Evolutionary conservation across 2,888 invertebrate genomes (phyloP), one percentile per base, ranked within the genome.

Genomic region (Pherbina coryleti): DNA sequence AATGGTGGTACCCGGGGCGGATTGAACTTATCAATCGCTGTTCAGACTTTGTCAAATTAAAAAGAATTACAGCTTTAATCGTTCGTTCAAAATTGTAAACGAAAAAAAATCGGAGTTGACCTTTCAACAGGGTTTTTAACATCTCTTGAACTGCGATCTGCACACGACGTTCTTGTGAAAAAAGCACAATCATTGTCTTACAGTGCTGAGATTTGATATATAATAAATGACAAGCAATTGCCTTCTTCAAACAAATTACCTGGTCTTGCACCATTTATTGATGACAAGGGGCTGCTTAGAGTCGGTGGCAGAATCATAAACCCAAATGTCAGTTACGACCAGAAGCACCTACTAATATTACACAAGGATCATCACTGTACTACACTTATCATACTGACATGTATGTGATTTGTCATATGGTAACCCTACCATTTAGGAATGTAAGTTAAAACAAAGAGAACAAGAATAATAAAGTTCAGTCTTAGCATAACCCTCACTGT

Each of bases 251-350:
- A 79, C 19, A 80, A 79, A 28, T 77, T 79, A 31, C 1, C 53
- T 5, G 5, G 49, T 3, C 62, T 83, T 53, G 34, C 49, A 28
- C 80, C 81, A 9, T 83, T 82, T 69, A 71, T 82, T 9, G 81
- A 81, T 31, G 28, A 70, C 9, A 17, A 67, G 22, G 79, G 80
- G 3, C n/a, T 80, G 1, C n/a, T 82, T 14, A 77, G 81, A 34
- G 81, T 81, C 17, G 81, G 81, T 25, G 79, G 80, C 5, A 79
- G 83, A 74, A 49, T 80, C 7, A 53, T 76, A 4, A 82, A 83
- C 19, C 76, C 80, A 9, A 44, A 57, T 7, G 66, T 82, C 8
- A 72, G 66, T 1, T 81, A 79, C 44, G 75, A 78, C 49, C 79
- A 79, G 19, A 81, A 81, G 55, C 80, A 82, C 75, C 80, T 79